phyloP scores from a whole-genome alignment of 2,113 vertebrate species.

The Pelodiscus sinensis region DNA sequence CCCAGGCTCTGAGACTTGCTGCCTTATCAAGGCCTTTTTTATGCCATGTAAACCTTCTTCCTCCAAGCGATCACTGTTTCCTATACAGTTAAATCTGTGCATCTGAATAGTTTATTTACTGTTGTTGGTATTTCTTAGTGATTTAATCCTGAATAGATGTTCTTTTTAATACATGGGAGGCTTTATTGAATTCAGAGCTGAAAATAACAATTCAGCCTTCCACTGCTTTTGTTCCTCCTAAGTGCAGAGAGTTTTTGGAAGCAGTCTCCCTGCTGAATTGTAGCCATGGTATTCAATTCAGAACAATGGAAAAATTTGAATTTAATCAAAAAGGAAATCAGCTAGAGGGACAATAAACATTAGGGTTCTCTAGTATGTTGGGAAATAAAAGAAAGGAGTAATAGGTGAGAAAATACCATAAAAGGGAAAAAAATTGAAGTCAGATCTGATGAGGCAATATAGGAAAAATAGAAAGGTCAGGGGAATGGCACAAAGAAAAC shows the following conservation, averaged over 20 bases:
- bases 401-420: conserved; percentile 18
- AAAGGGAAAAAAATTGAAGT: neutral
- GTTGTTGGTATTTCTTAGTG: neutral
- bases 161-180: neutral
- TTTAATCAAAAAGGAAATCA: conserved; percentile 45
- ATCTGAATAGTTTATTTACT: neutral
- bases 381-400: conserved; percentile 19
- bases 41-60: neutral
- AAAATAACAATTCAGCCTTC: neutral
- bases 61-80: neutral
- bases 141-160: neutral
- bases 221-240: neutral
- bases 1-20: neutral
- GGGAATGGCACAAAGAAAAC: neutral
- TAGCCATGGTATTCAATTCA: conserved; percentile 19
- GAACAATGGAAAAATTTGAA: conserved; percentile 1
- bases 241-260: neutral
- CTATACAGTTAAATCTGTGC: neutral
- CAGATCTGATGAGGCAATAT: neutral
- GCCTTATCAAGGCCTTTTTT: neutral
- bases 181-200: neutral
- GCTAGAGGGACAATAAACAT: conserved; percentile 11
- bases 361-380: neutral
- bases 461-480: neutral
- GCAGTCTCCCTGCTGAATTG: neutral